Evolutionary conservation across 2,797 vertebrate genomes (phyloP).

Genomic region (Knipowitschia caucasica): DNA sequence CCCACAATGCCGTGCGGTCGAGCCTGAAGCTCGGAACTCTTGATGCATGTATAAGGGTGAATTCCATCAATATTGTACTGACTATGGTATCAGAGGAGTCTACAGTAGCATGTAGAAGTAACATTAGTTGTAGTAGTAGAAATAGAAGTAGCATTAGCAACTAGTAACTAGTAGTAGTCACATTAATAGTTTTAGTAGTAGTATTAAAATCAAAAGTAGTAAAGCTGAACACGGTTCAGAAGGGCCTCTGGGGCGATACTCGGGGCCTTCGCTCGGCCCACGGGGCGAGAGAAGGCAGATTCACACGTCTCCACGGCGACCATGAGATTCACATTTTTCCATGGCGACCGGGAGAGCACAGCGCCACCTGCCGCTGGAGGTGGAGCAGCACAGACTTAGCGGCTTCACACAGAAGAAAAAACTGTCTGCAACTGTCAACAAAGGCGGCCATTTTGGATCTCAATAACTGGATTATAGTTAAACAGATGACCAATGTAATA

Average conservation of each 20-base stretch:
- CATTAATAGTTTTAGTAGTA: neutral
- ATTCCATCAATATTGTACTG: neutral
- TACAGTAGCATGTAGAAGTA: neutral
- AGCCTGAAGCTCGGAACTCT: too few relatives aligned
- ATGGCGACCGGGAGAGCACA: neutral
- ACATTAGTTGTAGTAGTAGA: neutral
- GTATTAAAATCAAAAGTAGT: neutral
- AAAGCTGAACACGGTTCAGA: slow-evolving; percentile 1
- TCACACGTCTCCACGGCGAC: neutral
- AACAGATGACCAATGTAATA: neutral
- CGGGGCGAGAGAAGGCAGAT: neutral
- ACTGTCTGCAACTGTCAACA: neutral
- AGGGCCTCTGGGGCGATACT: neutral
- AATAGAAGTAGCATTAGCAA: neutral
- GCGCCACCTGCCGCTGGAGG: slow-evolving; percentile 2
- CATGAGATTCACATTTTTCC: neutral
- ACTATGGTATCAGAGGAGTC: neutral
- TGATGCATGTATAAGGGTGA: too few relatives aligned
- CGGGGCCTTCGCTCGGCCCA: slow-evolving; percentile 1
- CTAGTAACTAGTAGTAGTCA: neutral
- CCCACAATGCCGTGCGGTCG: too few relatives aligned
- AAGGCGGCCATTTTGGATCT: neutral
- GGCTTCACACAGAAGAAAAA: neutral
- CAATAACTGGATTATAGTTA: neutral
- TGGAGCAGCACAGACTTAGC: neutral